A percentile compares a stretch with the other conserved stretches of the same genome.
Evolutionary conservation across 2,888 invertebrate species (phyloP).

Genomic region (Operophtera brumata): DNA sequence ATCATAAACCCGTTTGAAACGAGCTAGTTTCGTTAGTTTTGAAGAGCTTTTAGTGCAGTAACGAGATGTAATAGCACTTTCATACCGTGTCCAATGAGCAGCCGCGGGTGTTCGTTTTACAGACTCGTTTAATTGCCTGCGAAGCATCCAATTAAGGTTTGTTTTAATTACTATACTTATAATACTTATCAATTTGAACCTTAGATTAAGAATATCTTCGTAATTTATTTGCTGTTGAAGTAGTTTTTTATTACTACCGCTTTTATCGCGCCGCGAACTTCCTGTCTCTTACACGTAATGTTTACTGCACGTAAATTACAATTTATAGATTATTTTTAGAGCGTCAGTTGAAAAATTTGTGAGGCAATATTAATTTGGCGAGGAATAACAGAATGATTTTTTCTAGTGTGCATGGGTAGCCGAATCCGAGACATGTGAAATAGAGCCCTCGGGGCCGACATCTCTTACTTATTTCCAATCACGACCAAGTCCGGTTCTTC

Average conservation of each 20-base stretch:
- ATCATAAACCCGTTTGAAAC: too few relatives aligned
- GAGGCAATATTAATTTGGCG: too few relatives aligned
- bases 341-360: too few relatives aligned
- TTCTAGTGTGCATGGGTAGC: too few relatives aligned
- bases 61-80: background rate
- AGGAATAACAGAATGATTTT: too few relatives aligned
- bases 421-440: too few relatives aligned
- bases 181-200: background rate
- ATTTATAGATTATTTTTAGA: background rate
- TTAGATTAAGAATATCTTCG: background rate
- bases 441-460: too few relatives aligned
- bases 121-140: background rate
- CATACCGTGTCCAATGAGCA: background rate
- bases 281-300: background rate
- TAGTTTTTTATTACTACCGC: background rate
- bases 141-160: slow-evolving; percentile 1
- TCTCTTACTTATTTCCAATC: too few relatives aligned
- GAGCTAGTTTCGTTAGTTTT: too few relatives aligned
- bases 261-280: background rate
- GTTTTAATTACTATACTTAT: slow-evolving; percentile 1
- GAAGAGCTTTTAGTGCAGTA: background rate
- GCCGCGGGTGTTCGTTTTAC: background rate
- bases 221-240: background rate
- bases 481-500: background rate
- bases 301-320: background rate